Conservation (phyloP, 2,888 invertebrate species). For the Lingula anatina region DNA sequence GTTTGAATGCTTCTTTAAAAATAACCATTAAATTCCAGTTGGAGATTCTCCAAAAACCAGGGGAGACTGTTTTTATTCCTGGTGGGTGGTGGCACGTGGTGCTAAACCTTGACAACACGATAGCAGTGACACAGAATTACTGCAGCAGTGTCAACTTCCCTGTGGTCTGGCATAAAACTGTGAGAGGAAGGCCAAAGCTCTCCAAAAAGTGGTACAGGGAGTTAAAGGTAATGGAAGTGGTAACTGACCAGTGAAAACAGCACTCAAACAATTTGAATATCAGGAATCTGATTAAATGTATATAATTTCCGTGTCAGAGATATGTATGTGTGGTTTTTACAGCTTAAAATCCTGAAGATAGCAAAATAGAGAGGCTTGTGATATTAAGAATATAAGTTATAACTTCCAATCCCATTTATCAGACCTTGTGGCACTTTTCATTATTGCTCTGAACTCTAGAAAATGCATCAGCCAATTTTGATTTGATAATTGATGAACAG, state of each 20-base stretch:
- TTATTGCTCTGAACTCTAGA: no score
- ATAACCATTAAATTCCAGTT: conserved; percentile 61
- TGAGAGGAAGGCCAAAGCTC: conserved; percentile 86
- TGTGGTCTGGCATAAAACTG: conserved; percentile 95
- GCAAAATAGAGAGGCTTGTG: neutral
- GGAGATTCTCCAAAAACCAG: conserved; percentile 90
- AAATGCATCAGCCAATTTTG: no score
- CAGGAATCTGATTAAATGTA: neutral
- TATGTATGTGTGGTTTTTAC: no score
- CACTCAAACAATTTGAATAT: neutral
- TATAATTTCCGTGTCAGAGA: neutral
- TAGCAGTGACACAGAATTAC: conserved; percentile 98
- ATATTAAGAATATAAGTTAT: no score
- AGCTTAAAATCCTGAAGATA: no score
- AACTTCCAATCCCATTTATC: no score
- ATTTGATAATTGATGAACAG: no score
- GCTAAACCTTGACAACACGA: conserved; percentile 88
- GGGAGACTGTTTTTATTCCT: conserved; percentile 96
- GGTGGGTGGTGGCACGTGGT: conserved; percentile 99
- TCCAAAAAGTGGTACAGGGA: conserved; percentile 81
- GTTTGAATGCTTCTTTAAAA: no score
- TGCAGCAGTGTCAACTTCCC: conserved; percentile 86
- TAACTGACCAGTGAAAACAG: neutral
- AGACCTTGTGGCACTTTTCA: no score
- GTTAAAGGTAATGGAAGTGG: conserved; percentile 55